Percentiles rank a stretch among this genome's conserved stretches.
phyloP scores from a whole-genome alignment of 2,113 vertebrate species.

The Microcebus lehilahytsara region DNA sequence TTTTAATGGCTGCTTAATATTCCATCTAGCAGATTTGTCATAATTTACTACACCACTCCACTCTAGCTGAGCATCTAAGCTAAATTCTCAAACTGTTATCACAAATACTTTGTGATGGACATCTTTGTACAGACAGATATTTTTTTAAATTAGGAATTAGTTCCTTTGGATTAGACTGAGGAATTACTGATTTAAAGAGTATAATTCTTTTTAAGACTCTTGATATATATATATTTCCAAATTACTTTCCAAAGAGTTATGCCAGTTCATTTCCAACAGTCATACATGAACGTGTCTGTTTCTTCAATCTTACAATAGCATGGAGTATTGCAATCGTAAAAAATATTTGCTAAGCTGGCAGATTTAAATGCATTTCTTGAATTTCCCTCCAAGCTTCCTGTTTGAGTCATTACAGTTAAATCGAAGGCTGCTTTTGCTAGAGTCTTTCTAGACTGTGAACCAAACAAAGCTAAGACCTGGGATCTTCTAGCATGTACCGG shows the following conservation, averaged over 20 bases:
- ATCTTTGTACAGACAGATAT: slow-evolving; percentile 18
- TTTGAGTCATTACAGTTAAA: slow-evolving; percentile 11
- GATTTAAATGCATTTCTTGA: slow-evolving; percentile 5
- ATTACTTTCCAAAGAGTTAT: slow-evolving; percentile 24
- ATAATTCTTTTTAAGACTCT: not conserved
- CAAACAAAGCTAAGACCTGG: not conserved
- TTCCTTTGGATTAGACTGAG: slow-evolving; percentile 26
- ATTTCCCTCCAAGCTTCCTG: not conserved
- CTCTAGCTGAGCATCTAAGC: not conserved
- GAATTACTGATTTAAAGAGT: slow-evolving; percentile 43
- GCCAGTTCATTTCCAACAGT: slow-evolving; percentile 1
- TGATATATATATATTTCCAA: not conserved
- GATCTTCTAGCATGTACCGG: not conserved
- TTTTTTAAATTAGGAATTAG: not conserved
- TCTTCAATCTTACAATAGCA: not conserved
- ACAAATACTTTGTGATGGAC: not conserved
- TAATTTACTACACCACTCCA: slow-evolving; percentile 29
- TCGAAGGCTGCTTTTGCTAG: not conserved
- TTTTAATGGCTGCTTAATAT: slow-evolving; percentile 50
- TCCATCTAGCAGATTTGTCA: not conserved
- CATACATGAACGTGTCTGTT: not conserved
- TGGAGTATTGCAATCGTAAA: not conserved
- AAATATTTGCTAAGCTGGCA: not conserved
- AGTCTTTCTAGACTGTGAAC: not conserved
- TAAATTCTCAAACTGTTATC: slow-evolving; percentile 51